phyloP scores from a whole-genome alignment of 2,797 vertebrate species.

The Cynopterus sphinx region DNA sequence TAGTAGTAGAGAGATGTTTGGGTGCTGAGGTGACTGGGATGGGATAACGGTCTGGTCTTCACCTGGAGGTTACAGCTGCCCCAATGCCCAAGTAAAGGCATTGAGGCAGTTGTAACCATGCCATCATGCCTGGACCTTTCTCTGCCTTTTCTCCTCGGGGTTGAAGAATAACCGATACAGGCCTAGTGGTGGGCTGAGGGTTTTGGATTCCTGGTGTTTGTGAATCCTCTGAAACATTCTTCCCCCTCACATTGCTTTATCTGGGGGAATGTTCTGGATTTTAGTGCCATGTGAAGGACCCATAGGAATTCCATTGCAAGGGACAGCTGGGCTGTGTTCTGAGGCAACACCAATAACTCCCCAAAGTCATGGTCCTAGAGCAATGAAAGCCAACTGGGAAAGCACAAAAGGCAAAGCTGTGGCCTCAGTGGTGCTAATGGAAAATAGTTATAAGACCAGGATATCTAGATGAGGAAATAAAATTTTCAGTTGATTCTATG shows the following conservation, averaged over 20 bases:
- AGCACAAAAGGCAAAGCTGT: neutral
- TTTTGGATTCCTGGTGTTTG: neutral
- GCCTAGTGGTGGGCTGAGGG: neutral
- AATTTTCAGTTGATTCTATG: slow-evolving; percentile 21
- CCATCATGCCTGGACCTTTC: neutral
- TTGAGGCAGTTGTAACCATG: too few relatives aligned
- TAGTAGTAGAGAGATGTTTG: neutral
- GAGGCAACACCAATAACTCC: neutral
- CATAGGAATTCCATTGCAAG: neutral
- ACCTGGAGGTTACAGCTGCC: neutral
- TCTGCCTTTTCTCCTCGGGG: neutral
- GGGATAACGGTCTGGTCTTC: neutral
- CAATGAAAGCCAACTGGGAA: neutral
- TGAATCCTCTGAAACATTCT: neutral
- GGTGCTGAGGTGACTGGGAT: neutral
- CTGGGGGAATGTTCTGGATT: neutral
- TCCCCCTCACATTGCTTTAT: neutral
- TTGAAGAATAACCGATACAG: neutral
- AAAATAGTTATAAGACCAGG: neutral
- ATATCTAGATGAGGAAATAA: slow-evolving; percentile 40
- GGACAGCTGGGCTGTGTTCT: neutral
- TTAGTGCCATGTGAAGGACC: neutral
- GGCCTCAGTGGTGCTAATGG: neutral
- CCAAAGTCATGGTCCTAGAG: neutral
- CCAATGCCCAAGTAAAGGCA: neutral